These are phyloP conservation scores for Heliconius sara DNA, from an alignment of 2,888 invertebrate genomes.

Conservation along the genomic window DNA sequence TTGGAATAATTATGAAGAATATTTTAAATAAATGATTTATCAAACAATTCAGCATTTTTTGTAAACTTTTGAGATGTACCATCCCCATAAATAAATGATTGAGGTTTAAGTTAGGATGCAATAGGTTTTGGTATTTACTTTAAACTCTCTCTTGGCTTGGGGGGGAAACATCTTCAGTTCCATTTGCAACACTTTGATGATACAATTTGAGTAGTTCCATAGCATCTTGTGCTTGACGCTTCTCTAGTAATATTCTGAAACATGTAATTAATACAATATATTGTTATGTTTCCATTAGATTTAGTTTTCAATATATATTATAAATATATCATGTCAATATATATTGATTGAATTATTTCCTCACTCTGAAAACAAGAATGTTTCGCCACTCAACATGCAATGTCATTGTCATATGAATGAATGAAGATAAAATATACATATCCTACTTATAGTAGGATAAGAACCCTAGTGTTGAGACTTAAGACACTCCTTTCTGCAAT, in stretches of 20 bases:
- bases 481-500: no score
- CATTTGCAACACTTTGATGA: constrained; percentile 82
- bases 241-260: constrained; percentile 89
- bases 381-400: no score
- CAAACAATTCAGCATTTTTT: constrained; percentile 50
- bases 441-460: no score
- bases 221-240: constrained; percentile 93
- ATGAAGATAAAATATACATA: no score
- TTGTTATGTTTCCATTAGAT: neutral
- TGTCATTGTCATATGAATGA: no score
- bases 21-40: neutral
- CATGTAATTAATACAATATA: constrained; percentile 27
- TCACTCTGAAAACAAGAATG: neutral
- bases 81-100: constrained; percentile 72
- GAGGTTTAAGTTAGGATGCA: constrained; percentile 63
- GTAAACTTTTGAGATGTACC: constrained; percentile 81
- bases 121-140: constrained; percentile 41
- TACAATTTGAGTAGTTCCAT: constrained; percentile 92
- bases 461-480: no score
- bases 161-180: constrained; percentile 78
- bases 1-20: neutral
- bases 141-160: constrained; percentile 79
- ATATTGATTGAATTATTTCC: neutral
- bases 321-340: neutral
- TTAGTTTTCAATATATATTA: neutral